A percentile compares a stretch with the other conserved stretches of the same genome.
These are phyloP conservation scores for Drosophila greeni DNA, from an alignment of 2,888 invertebrate species.

Conservation along the genomic window DNA sequence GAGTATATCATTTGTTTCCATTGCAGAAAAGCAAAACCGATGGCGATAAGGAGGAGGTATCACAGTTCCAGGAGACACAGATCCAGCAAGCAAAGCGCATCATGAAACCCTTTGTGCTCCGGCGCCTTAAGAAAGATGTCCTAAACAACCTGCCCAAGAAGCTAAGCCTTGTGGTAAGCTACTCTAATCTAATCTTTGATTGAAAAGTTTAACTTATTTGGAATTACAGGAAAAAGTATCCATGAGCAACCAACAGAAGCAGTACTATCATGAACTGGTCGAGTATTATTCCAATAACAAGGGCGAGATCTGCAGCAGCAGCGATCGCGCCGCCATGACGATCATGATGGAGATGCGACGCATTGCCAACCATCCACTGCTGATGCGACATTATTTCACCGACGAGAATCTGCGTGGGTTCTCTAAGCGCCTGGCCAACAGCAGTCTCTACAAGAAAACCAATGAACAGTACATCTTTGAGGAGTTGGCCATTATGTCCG, in stretches of 20 bases:
- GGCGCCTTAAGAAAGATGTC: constrained; percentile 92
- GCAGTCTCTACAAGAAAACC: constrained; percentile 86
- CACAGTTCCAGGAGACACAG: constrained; percentile 92
- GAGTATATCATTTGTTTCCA: not conserved
- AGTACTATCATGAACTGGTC: constrained; percentile 87
- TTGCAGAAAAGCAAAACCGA: constrained; percentile 80
- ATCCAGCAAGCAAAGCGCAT: constrained; percentile 95
- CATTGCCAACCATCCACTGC: constrained; percentile 94
- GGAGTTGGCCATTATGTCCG: constrained; percentile 92
- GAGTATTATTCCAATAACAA: constrained; percentile 83
- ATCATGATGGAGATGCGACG: constrained; percentile 97
- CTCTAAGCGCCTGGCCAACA: constrained; percentile 84
- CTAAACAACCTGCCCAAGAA: constrained; percentile 91
- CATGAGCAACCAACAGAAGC: constrained; percentile 86
- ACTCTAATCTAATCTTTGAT: not conserved
- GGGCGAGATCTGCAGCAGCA: constrained; percentile 81
- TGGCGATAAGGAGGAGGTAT: constrained; percentile 82
- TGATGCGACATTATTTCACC: constrained; percentile 87
- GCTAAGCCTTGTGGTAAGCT: constrained; percentile 83
- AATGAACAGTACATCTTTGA: constrained; percentile 89
- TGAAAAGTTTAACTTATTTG: too few species aligned
- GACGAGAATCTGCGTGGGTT: constrained; percentile 84
- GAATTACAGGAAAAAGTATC: constrained; percentile 79
- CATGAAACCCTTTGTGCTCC: constrained; percentile 96
- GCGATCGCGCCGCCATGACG: constrained; percentile 84